A percentile compares a stretch with the other conserved stretches of the same genome.
These are phyloP conservation scores for Opisthograptis luteolata DNA, from an alignment of 2,888 invertebrate species.

Conservation along the genomic window DNA sequence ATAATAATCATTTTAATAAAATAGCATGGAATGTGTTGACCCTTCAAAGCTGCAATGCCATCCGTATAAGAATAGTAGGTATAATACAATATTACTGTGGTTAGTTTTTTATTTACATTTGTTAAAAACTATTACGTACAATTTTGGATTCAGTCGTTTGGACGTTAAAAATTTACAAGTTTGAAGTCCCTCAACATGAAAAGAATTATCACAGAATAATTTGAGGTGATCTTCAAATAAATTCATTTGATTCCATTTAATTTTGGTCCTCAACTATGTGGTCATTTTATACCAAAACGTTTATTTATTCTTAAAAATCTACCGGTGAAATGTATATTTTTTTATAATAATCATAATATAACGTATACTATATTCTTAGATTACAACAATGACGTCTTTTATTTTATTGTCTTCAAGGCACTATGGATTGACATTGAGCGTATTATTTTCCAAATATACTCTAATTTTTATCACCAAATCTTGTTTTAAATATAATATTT, in stretches of 20 bases:
- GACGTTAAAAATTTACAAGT: slow-evolving; percentile 51
- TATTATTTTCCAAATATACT: slow-evolving; percentile 39
- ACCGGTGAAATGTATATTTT: slow-evolving; percentile 21
- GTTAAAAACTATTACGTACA: slow-evolving; percentile 26
- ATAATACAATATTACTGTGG: slow-evolving; percentile 6
- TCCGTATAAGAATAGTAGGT: slow-evolving; percentile 43
- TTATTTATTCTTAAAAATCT: slow-evolving; percentile 12
- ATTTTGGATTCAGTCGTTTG: slow-evolving; percentile 38
- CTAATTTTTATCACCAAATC: slow-evolving; percentile 51
- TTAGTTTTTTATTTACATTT: slow-evolving; percentile 37
- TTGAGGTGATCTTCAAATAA: slow-evolving; percentile 77
- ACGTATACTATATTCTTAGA: slow-evolving; percentile 26
- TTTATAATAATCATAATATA: slow-evolving; percentile 9
- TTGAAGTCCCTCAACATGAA: slow-evolving; percentile 81
- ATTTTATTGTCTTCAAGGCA: slow-evolving; percentile 59
- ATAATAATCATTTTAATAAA: slow-evolving; percentile 51
- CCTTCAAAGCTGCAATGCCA: slow-evolving; percentile 72
- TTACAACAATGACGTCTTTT: slow-evolving; percentile 38
- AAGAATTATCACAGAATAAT: slow-evolving; percentile 82
- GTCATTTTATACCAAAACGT: slow-evolving; percentile 10
- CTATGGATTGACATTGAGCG: slow-evolving; percentile 80
- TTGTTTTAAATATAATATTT: slow-evolving; percentile 39
- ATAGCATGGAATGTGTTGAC: slow-evolving; percentile 68
- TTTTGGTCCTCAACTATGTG: slow-evolving; percentile 44
- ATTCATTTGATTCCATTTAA: slow-evolving; percentile 33